Conservation (phyloP, 2,888 invertebrate genomes). For the Himalopsyche kuldschensis region DNA sequence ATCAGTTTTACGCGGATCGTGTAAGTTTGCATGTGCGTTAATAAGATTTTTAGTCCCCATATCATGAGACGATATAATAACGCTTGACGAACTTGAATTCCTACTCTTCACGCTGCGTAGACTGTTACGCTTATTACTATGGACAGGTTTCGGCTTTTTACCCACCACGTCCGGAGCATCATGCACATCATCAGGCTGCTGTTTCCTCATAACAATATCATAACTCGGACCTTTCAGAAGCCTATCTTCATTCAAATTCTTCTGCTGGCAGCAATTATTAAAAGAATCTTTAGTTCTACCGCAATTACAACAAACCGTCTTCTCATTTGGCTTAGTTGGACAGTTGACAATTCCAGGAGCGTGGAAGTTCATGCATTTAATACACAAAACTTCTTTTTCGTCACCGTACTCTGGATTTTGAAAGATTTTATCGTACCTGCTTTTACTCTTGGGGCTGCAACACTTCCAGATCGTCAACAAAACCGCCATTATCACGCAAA, state of each 20-base stretch:
- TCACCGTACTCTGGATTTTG: constrained; percentile 35
- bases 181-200: constrained; percentile 23
- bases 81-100: constrained; percentile 16
- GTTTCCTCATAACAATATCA: constrained; percentile 29
- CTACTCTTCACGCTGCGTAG: constrained; percentile 19
- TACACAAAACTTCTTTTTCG: constrained; percentile 29
- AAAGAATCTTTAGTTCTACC: constrained; percentile 33
- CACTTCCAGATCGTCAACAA: constrained; percentile 27
- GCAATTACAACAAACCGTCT: constrained; percentile 16
- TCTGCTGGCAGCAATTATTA: constrained; percentile 26
- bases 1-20: not conserved
- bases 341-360: constrained; percentile 18
- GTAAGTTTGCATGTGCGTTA: not conserved
- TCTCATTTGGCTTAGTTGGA: not conserved
- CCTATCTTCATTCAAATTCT: constrained; percentile 11
- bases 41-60: constrained; percentile 22
- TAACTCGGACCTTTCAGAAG: constrained; percentile 17
- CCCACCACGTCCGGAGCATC: not conserved
- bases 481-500: constrained; percentile 25
- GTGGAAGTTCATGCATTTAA: constrained; percentile 30
- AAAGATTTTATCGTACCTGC: constrained; percentile 28
- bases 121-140: constrained; percentile 22
- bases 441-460: constrained; percentile 4
- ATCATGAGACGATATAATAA: constrained; percentile 33
- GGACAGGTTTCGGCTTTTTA: not conserved